Evolutionary conservation across 2,888 invertebrate species (phyloP), one percentile per base, ranked within the genome.

Genomic region (Mesorhabditis sp.): DNA sequence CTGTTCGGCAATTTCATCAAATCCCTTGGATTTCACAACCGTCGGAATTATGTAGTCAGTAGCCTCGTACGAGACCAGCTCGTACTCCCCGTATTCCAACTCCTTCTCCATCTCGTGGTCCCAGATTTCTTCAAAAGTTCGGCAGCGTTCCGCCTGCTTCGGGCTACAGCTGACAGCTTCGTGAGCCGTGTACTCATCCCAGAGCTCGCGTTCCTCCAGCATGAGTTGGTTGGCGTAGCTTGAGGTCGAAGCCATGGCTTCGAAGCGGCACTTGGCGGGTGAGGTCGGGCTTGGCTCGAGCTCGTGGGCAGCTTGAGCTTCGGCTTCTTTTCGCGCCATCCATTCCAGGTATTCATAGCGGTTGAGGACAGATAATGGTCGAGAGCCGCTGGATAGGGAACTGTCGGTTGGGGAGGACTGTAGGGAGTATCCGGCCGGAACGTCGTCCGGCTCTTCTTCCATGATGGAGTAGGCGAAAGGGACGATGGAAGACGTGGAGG

Each of bases 11-110:
- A 50, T 13, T n/a, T 50, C 58, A 10, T 50, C 58, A 13, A 50
- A 50, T 0, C 10, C 1, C n/a, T 50, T 50, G 1, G 58, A 50
- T 13, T 50, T 13, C 10, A n/a, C 58, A 2, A 50, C n/a, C 1
- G n/a, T 50, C 1, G 58, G 58, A n/a, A 50, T 2, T 2, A 50
- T 50, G 58, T 50, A 50, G n/a, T 50, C 58, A 1, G 58, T 50
- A 10, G 58, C 58, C n/a, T 50, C 58, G n/a, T 50, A 50, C 58
- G 58, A 50, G 58, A 50, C n/a, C 58, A 50, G n/a, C n/a, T 50
- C 58, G 10, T 50, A 10, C n/a, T 50, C 58, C 7, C n/a, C 58
- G 58, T 50, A 50, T 2, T 50, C 58, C 58, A 50, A 2, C 58
- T 50, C 58, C n/a, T n/a, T 50, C n/a, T 50, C 58, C 7, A 50